Conservation (phyloP, 2,888 invertebrate genomes). For the Yponomeuta sedellus region DNA sequence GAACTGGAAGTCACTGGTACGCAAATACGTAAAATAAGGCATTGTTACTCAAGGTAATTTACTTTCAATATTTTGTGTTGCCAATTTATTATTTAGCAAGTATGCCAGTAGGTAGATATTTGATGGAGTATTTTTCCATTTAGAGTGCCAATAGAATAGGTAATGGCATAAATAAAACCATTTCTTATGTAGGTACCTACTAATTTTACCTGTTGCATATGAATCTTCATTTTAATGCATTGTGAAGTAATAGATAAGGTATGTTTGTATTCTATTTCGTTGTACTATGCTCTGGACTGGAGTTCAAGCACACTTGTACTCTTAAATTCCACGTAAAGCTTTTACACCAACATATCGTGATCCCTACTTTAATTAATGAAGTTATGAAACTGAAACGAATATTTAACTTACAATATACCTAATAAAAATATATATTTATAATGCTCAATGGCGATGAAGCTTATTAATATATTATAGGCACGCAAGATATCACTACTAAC, state of each 20-base stretch:
- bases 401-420: slow-evolving; percentile 1
- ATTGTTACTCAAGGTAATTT: slow-evolving; percentile 20
- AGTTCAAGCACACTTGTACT: slow-evolving; percentile 5
- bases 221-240: no score
- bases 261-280: slow-evolving; percentile 17
- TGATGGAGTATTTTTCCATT: no score
- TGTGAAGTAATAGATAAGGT: not conserved
- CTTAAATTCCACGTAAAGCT: not conserved
- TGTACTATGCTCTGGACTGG: slow-evolving; percentile 19
- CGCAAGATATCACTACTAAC: slow-evolving; percentile 60
- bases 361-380: not conserved
- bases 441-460: slow-evolving; percentile 14
- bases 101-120: no score
- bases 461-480: slow-evolving; percentile 42
- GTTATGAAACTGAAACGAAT: not conserved
- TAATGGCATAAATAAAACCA: no score
- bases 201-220: no score
- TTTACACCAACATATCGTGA: no score
- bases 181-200: no score
- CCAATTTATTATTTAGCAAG: no score
- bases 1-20: slow-evolving; percentile 35
- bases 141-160: no score
- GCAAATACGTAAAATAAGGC: slow-evolving; percentile 35
- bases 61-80: not conserved
- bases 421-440: slow-evolving; percentile 14